phyloP scores from a whole-genome alignment of 2,797 vertebrate genomes.

The Myotis vivesi region DNA sequence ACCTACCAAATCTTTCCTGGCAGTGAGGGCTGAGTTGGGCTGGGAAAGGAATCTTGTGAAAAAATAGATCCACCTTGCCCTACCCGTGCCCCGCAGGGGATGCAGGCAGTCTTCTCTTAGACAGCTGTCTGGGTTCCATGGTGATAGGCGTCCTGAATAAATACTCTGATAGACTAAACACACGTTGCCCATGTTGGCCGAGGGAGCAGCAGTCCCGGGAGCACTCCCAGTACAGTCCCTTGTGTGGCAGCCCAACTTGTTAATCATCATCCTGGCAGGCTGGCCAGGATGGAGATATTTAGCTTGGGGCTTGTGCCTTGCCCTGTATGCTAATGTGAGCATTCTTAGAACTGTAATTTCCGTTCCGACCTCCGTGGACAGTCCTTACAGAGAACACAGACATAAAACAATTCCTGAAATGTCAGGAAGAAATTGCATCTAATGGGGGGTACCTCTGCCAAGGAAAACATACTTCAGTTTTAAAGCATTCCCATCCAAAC shows the following conservation, averaged over 20 bases:
- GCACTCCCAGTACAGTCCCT: conserved; percentile 69
- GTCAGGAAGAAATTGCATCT: conserved; percentile 84
- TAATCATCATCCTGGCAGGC: conserved; percentile 81
- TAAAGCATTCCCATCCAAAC: conserved; percentile 83
- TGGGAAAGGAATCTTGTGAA: conserved; percentile 48
- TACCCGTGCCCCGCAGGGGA: not conserved
- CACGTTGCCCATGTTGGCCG: conserved; percentile 25
- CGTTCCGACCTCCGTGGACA: conserved; percentile 82
- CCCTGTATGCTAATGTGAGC: conserved; percentile 78
- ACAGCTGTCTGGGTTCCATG: conserved; percentile 66
- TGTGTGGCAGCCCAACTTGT: conserved; percentile 76
- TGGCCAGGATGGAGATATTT: conserved; percentile 70
- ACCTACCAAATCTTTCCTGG: not conserved
- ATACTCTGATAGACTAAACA: conserved; percentile 79
- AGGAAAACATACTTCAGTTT: conserved; percentile 83
- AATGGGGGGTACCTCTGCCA: conserved; percentile 80
- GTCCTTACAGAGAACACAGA: conserved; percentile 78
- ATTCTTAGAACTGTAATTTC: conserved; percentile 86
- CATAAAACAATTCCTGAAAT: conserved; percentile 85
- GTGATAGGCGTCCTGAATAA: conserved; percentile 71
- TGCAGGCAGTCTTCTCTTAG: conserved; percentile 46
- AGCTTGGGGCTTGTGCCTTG: conserved; percentile 74
- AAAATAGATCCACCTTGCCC: conserved; percentile 48
- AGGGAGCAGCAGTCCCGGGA: conserved; percentile 65
- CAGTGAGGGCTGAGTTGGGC: not conserved